Evolutionary conservation across 2,113 vertebrate species (phyloP).

Genomic region (Urocolius indicus): DNA sequence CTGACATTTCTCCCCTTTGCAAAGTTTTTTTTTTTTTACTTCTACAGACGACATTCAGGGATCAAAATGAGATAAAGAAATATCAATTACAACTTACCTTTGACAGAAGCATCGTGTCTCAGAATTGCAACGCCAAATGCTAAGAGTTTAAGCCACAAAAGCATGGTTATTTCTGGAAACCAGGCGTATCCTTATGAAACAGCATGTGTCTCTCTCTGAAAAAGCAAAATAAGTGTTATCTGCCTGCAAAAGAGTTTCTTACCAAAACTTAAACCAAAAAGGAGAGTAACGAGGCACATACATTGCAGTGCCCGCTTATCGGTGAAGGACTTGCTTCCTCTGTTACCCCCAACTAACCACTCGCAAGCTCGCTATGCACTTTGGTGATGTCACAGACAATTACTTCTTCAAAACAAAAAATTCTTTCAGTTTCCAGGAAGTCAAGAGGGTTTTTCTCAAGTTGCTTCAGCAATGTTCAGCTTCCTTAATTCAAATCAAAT

Average conservation of each 20-base stretch:
- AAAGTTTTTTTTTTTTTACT: neutral
- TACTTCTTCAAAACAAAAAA: constrained; percentile 79
- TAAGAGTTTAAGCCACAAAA: constrained; percentile 80
- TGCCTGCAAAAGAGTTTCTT: constrained; percentile 19
- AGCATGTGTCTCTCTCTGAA: constrained; percentile 82
- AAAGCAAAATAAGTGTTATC: constrained; percentile 75
- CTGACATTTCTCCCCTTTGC: neutral
- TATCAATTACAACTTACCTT: constrained; percentile 65
- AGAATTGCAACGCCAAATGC: constrained; percentile 77
- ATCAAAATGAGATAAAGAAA: constrained; percentile 24
- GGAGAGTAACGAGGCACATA: constrained; percentile 64
- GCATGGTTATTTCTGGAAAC: constrained; percentile 86
- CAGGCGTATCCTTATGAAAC: constrained; percentile 73
- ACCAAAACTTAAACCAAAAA: constrained; percentile 39
- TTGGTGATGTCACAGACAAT: constrained; percentile 84
- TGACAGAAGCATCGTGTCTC: constrained; percentile 32
- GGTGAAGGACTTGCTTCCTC: constrained; percentile 81
- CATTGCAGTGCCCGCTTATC: constrained; percentile 80
- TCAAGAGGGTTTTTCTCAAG: constrained; percentile 67
- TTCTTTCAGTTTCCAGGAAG: constrained; percentile 84
- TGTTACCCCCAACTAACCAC: constrained; percentile 79
- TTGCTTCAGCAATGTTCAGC: constrained; percentile 53
- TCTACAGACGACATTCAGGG: neutral
- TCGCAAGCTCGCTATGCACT: constrained; percentile 65
- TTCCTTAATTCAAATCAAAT: constrained; percentile 72